These are phyloP conservation scores for Cryptotermes secundus DNA, from an alignment of 1,140 invertebrate species.

Conservation along the genomic window DNA sequence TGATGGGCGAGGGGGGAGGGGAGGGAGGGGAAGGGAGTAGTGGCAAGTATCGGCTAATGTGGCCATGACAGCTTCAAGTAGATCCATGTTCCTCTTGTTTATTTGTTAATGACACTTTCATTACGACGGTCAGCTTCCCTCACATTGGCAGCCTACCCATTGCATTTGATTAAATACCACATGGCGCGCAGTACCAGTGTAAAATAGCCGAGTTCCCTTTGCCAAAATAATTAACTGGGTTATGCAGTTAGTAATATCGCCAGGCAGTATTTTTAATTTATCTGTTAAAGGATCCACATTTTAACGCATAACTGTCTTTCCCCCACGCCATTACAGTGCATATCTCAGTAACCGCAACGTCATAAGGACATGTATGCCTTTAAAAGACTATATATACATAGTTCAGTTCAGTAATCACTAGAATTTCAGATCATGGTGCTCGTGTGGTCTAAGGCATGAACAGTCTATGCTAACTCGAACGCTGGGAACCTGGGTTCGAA, in stretches of 20 bases:
- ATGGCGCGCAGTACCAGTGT: neutral
- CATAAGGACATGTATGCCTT: neutral
- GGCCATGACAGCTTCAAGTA: neutral
- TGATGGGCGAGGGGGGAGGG: neutral
- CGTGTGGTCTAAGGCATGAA: too few relatives aligned
- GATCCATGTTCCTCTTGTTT: neutral
- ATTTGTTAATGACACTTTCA: constrained; percentile 20
- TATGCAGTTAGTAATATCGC: constrained; percentile 3
- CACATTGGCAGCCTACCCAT: neutral
- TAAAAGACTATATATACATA: too few relatives aligned
- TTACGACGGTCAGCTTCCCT: neutral
- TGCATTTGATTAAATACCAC: neutral
- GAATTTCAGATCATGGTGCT: too few relatives aligned
- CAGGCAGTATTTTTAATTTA: neutral
- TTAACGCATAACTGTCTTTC: neutral
- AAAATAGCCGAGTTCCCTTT: neutral
- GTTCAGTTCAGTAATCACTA: too few relatives aligned
- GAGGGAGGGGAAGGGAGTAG: too few relatives aligned
- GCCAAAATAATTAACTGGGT: neutral
- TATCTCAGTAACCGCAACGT: neutral
- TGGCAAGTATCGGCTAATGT: neutral
- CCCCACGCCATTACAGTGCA: neutral
- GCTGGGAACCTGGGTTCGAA: too few relatives aligned
- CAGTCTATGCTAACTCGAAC: too few relatives aligned
- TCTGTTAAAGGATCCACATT: neutral